These are phyloP conservation scores for Oscheius onirici DNA, from an alignment of 2,888 invertebrate species.

Conservation along the genomic window DNA sequence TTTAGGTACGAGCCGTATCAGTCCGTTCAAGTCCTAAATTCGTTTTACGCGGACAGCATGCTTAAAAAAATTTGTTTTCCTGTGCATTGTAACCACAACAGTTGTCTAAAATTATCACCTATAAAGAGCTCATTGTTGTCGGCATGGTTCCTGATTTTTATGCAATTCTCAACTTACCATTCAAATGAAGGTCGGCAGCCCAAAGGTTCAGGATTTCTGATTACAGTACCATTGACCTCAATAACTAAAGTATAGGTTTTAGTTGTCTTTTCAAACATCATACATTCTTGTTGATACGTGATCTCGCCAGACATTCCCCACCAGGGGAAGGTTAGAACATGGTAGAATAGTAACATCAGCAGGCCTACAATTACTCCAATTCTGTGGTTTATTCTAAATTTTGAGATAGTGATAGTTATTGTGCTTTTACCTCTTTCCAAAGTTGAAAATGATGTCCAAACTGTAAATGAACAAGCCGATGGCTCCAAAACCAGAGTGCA, in stretches of 20 bases:
- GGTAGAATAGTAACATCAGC: conserved; percentile 45
- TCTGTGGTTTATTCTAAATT: conserved; percentile 53
- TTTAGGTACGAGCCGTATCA: too few relatives aligned
- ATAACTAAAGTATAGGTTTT: conserved; percentile 19
- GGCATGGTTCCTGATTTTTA: too few relatives aligned
- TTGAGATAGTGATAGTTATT: background rate
- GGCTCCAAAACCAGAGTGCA: conserved; percentile 66
- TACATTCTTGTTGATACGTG: conserved; percentile 38
- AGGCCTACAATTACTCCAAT: conserved; percentile 50
- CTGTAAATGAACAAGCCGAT: conserved; percentile 71
- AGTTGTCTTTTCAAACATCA: background rate
- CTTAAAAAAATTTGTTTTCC: too few relatives aligned
- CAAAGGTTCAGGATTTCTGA: conserved; percentile 36
- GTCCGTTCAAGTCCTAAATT: too few relatives aligned
- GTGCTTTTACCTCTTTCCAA: conserved; percentile 42
- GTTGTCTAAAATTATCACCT: too few relatives aligned
- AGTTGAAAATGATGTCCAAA: conserved; percentile 70
- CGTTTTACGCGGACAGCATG: too few relatives aligned
- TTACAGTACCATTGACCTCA: conserved; percentile 31
- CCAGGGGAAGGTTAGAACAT: conserved; percentile 58
- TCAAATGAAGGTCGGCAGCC: conserved; percentile 39
- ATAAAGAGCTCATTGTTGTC: too few relatives aligned
- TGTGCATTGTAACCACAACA: too few relatives aligned
- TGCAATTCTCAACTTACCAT: conserved; percentile 22
- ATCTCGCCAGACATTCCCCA: conserved; percentile 48